phyloP scores from a whole-genome alignment of 2,888 invertebrate genomes.

The Drosophila hamatofila region DNA sequence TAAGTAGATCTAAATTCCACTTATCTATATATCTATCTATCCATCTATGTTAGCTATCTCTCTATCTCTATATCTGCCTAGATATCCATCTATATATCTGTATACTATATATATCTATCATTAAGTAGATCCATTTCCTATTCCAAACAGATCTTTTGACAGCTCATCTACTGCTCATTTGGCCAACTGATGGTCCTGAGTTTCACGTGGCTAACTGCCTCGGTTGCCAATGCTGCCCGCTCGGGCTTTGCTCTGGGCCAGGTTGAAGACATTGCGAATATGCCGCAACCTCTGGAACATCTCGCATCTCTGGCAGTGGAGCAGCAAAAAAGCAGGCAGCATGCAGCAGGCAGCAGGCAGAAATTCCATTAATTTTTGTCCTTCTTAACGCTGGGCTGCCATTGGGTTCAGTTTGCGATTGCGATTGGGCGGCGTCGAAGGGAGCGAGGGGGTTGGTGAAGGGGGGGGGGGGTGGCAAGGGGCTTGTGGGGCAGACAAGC shows the following conservation, averaged over 20 bases:
- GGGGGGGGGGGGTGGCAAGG: not conserved
- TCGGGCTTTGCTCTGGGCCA: not conserved
- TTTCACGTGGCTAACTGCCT: not conserved
- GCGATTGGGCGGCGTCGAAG: constrained; percentile 31
- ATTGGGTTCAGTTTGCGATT: constrained; percentile 32
- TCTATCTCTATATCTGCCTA: too few relatives aligned
- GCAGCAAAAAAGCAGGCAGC: constrained; percentile 70
- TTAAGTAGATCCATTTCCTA: not conserved
- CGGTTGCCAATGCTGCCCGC: not conserved
- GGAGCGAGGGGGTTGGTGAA: not conserved
- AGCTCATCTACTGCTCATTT: too few relatives aligned
- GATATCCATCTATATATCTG: not conserved
- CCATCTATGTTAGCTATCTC: not conserved
- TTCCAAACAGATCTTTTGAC: not conserved
- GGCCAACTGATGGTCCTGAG: not conserved
- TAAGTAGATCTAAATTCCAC: too few relatives aligned
- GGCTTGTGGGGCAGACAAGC: constrained; percentile 36
- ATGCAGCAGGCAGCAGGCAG: constrained; percentile 78
- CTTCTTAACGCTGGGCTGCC: constrained; percentile 73
- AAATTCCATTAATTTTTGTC: constrained; percentile 84
- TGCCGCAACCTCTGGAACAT: constrained; percentile 21
- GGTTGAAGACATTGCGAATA: constrained; percentile 20
- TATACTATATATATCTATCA: not conserved
- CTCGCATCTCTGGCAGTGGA: constrained; percentile 36
- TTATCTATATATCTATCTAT: not conserved